Base-by-base conservation (phyloP, 2,888 invertebrate species). In the Trichopria drosophilae region DNA sequence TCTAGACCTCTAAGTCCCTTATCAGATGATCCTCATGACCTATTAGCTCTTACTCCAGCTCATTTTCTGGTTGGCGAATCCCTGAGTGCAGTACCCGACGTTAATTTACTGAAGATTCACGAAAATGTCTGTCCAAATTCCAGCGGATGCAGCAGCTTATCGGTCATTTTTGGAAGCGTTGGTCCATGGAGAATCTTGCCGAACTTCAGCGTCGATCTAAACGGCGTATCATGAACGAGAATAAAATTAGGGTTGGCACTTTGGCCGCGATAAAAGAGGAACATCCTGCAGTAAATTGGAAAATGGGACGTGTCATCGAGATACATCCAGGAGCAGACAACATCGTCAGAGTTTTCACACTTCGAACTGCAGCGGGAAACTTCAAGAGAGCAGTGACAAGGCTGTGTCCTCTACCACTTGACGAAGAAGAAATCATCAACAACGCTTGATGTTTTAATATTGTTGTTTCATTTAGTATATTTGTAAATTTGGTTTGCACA, bases 31-130 rank as follows among this genome's bases (percentile, higher is more conserved):
- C 59, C 64, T 0, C 31, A 47, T 16, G 64, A 67, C 34, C 36
- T n/a, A n/a, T n/a, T n/a, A n/a, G n/a, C n/a, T n/a, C n/a, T n/a
- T n/a, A n/a, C n/a, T n/a, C n/a, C n/a, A 0, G 10, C 66, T 2
- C 61, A 66, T 3, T 63, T 70, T 24, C 57, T 55, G 1, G 53
- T 64, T 13, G n/a, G n/a, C n/a, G n/a, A n/a, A n/a, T n/a, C n/a
- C n/a, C n/a, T n/a, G n/a, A n/a, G n/a, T n/a, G n/a, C n/a, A n/a
- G n/a, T n/a, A n/a, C n/a, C n/a, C n/a, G n/a, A n/a, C n/a, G n/a
- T n/a, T n/a, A n/a, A n/a, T 5, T 67, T 1, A 37, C 39, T 4
- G 43, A 62, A 7, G 10, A 53, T 9, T 40, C 52, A 10, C 18
- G 36, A 1, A 59, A 56, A 31, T 45, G 61, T 1, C 34, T 66